Base-by-base conservation (phyloP, 2,797 vertebrate species). In the Chrysocyon brachyurus region DNA sequence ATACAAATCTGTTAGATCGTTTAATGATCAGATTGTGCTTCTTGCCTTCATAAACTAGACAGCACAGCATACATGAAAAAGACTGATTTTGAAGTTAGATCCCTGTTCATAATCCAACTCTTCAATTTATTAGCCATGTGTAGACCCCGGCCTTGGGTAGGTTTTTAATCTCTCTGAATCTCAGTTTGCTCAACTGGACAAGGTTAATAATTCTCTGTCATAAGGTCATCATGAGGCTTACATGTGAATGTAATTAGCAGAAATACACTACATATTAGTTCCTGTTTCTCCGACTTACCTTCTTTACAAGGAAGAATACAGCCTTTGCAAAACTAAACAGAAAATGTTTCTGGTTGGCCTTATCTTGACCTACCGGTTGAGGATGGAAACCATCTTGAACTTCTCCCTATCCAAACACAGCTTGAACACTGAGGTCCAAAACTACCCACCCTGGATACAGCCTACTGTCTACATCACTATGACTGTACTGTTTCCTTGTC, bases 291-390 rank as follows among this genome's bases (percentile, higher is more conserved):
- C 79, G 49, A 61, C 36, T 84, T 61, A 59, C 12, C 64, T 89
- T 95, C 28, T 90, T 79, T 31, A 72, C 46, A 84, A 87, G 75
- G 12, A 90, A 90, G 56, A 64, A 85, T 64, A 89, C 0, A 75
- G 73, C 22, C 81, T 90, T 92, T 68, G 31, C 26, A 66, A 90
- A 95, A 95, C 16, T 86, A 95, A 73, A 95, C 49, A 73, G 46
- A 95, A 75, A 59, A 56, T 21, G 8, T 70, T 93, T 90, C 75
- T 87, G 24, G 40, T 63, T 22, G 14, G 33, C 36, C 56, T 11
- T 72, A 77, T 56, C 19, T 78, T 93, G 5, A 83, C 56, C 19
- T 90, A 63, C 36, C 22, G 40, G 26, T 22, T 85, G 26, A 79
- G 64, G 84, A 87, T 33, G 52, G 52, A 89, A 92, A 85, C 12